Evolutionary conservation across 2,113 vertebrate genomes (phyloP), one percentile per base, ranked within the genome.

Genomic region (Rhipidura dahli): DNA sequence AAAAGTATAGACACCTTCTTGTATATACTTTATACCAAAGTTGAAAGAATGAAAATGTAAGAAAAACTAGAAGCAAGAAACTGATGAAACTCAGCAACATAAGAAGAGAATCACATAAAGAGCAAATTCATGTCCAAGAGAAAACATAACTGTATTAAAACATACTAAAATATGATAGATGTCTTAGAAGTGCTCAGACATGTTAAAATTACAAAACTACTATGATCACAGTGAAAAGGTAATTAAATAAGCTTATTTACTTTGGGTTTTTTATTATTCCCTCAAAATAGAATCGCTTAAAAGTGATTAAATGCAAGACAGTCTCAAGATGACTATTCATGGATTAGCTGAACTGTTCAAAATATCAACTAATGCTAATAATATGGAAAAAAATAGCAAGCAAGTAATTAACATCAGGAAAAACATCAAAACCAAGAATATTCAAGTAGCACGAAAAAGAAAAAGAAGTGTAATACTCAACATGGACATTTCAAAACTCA

Each of bases 401-500:
- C 2, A 51, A 78, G 56, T 10, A 76, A 66, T 37, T 45, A 82
- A 84, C 31, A 89, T 47, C 21, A 60, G 31, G 15, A 45, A 60
- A 81, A 84, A 22, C 15, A 82, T 45, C 27, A 65, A 84, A 84
- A 16, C 6, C 22, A 91, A 91, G 33, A 37, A 26, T n/a, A 93
- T 61, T 89, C 60, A 86, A 50, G 47, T 16, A 89, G 19, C 2
- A 5, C 18, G 65, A 64, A 54, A 49, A 68, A 22, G 54, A 89
- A 66, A 4, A 82, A 87, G 61, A 69, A 61, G 66, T 44, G 20
- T 12, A 92, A 51, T 9, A 40, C 6, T 66, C 33, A 83, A 84
- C 15, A 53, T 5, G 45, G 70, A 68, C 45, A 83, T 87, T 93
- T 77, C 44, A 86, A 76, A 96, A 98, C 98, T 98, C 97, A 99